These are phyloP conservation scores for Lacanobia wlatinum DNA, from an alignment of 2,888 invertebrate genomes.

Conservation along the genomic window DNA sequence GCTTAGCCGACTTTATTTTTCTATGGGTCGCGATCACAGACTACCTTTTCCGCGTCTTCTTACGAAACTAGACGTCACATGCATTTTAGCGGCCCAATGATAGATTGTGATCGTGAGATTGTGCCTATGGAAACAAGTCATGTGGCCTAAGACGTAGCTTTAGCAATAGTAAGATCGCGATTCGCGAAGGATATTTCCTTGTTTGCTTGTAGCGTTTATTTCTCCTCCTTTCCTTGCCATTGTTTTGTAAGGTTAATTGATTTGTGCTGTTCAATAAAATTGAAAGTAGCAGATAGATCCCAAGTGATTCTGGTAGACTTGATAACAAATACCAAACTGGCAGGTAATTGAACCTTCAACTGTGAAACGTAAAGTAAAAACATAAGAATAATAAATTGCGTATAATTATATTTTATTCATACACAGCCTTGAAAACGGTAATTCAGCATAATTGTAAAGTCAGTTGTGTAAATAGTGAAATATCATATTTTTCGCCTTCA, in stretches of 20 bases:
- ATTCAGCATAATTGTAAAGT: constrained; percentile 21
- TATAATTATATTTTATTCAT: constrained; percentile 23
- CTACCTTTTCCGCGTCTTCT: constrained; percentile 68
- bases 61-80: constrained; percentile 65
- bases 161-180: constrained; percentile 37
- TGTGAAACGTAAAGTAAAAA: neutral
- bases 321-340: neutral
- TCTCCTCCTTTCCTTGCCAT: neutral
- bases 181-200: constrained; percentile 31
- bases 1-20: constrained; percentile 56
- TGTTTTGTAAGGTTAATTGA: neutral
- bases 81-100: constrained; percentile 55
- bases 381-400: neutral
- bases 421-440: constrained; percentile 34
- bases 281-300: too few species aligned
- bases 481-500: constrained; percentile 9
- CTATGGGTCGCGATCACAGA: constrained; percentile 64
- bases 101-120: constrained; percentile 59
- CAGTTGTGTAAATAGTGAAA: constrained; percentile 56
- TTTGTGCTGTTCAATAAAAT: neutral
- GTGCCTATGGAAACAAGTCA: constrained; percentile 46
- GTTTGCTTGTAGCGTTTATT: neutral
- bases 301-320: neutral
- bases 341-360: neutral
- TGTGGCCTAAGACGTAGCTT: constrained; percentile 31